Evolutionary conservation across 2,797 vertebrate genomes (phyloP).

Genomic region (Vultur gryphus): DNA sequence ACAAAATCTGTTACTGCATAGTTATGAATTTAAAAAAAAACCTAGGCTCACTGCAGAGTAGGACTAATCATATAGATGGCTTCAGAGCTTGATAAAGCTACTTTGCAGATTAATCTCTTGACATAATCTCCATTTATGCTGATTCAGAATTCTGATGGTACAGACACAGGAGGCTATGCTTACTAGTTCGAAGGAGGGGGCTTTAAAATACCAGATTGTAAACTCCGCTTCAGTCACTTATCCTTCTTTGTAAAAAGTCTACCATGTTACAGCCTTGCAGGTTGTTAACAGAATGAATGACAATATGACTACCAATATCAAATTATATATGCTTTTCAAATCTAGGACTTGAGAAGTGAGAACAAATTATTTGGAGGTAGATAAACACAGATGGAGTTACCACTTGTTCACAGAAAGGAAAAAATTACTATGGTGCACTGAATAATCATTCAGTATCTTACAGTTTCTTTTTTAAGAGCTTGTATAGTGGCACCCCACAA

Average conservation of each 20-base stretch:
- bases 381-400: not conserved
- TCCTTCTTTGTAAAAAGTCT: not conserved
- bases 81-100: not conserved
- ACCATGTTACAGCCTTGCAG: not conserved
- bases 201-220: not conserved
- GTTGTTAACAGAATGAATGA: not conserved
- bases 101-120: not conserved
- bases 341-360: not conserved
- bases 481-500: not conserved
- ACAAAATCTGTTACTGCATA: not conserved
- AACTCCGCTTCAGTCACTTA: not conserved
- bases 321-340: not conserved
- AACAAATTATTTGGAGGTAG: not conserved
- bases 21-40: not conserved
- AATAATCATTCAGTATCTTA: not conserved
- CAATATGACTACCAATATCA: not conserved
- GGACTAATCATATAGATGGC: not conserved
- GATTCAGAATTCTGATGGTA: not conserved
- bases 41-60: not conserved
- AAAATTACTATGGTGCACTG: not conserved
- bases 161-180: not conserved
- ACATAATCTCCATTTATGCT: not conserved
- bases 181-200: not conserved
- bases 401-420: not conserved
- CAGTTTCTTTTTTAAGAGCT: not conserved